Base-by-base conservation (phyloP, 2,797 vertebrate genomes). In the Triplophysa bombifrons region DNA sequence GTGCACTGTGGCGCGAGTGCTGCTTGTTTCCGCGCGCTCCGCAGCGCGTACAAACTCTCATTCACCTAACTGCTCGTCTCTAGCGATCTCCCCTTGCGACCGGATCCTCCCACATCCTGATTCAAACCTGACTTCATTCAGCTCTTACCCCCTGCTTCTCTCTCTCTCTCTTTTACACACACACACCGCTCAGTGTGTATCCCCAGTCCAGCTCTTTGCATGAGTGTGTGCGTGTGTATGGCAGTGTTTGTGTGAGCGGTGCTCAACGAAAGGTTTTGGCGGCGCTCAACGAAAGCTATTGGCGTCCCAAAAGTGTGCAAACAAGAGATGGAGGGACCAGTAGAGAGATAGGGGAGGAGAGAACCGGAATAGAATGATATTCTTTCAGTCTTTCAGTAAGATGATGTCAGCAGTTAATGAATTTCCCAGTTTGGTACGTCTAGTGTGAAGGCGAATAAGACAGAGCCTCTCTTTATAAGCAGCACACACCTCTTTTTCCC, bases 341-440 rank as follows among this genome's bases (percentile, higher is more conserved):
- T 72, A 61, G 74, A 12, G 69, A 27, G 69, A 60, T 76, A 50
- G 78, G 67, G 38, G 76, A 66, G 86, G 85, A 83, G 82, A 85
- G 86, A 85, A 82, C 83, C 22, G 80, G 86, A 84, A 87, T 87
- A 69, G 92, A 91, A 90, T 87, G 88, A 91, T 91, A 89, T 90
- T 91, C 90, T 92, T 89, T 91, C 88, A 91, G 85, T 91, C 82
- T 88, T 87, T 88, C 78, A 91, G 86, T 88, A 89, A 91, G 90
- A 92, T 93, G 92, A 94, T 93, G 93, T 94, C 93, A 93, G 91
- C 87, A 80, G 80, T 88, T 92, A 92, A 93, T 94, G 91, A 92
- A 94, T 94, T 93, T 91, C 91, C 91, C 91, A 92, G 90, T 86
- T 91, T 92, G 91, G 87, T 89, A 91, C 92, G 88, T 91, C 91